Percentiles rank a stretch among this genome's conserved stretches.
phyloP scores from a whole-genome alignment of 2,888 invertebrate genomes.

The Hedya salicella region DNA sequence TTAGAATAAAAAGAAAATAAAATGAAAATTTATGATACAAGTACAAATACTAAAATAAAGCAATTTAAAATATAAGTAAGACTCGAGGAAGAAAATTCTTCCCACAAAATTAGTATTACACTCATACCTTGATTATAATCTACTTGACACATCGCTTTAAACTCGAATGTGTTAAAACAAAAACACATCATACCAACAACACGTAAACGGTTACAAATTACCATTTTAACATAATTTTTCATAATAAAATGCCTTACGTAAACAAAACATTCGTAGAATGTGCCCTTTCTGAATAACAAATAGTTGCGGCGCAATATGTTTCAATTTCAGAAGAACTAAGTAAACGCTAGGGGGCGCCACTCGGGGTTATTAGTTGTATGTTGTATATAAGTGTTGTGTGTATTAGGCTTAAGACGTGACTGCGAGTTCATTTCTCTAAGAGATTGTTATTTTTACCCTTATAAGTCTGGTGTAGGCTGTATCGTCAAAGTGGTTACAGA shows the following conservation, averaged over 20 bases:
- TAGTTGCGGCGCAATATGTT: constrained; percentile 43
- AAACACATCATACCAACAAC: constrained; percentile 24
- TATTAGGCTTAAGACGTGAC: constrained; percentile 39
- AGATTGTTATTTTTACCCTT: constrained; percentile 32
- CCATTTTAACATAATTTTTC: constrained; percentile 35
- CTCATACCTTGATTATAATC: constrained; percentile 33
- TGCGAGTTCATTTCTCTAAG: constrained; percentile 22
- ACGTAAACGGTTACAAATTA: constrained; percentile 37
- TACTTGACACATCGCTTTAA: constrained; percentile 27
- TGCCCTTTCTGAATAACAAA: constrained; percentile 43
- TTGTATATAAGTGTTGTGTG: constrained; percentile 40
- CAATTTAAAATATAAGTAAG: neutral
- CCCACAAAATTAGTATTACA: constrained; percentile 19
- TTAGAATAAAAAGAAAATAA: neutral
- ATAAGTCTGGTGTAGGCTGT: constrained; percentile 17
- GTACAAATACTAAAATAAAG: neutral
- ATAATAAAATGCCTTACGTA: constrained; percentile 29
- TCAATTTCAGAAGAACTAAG: constrained; percentile 42
- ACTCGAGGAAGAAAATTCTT: neutral
- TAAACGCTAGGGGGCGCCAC: constrained; percentile 36
- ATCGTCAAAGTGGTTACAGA: constrained; percentile 1
- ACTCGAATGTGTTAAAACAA: constrained; percentile 18
- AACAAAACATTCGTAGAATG: constrained; percentile 37
- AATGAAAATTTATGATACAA: neutral
- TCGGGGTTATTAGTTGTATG: constrained; percentile 42